phyloP scores from a whole-genome alignment of 1,140 invertebrate genomes.

The Sweltsa coloradensis region DNA sequence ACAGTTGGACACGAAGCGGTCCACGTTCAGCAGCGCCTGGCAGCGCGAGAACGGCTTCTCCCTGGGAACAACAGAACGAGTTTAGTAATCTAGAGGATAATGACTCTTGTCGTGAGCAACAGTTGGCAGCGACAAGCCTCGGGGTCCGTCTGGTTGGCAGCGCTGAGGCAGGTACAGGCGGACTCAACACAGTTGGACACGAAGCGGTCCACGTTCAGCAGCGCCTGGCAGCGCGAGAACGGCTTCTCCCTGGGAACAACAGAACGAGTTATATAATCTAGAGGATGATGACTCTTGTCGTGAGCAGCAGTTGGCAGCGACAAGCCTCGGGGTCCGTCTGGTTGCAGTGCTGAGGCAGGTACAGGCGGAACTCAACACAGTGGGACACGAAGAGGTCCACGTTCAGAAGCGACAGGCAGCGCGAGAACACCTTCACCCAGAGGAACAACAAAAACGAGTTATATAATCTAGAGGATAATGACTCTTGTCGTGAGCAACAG shows the following conservation, averaged over 20 bases:
- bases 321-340: constrained; percentile 35
- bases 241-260: constrained; percentile 38
- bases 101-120: too few species aligned
- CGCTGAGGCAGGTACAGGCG: constrained; percentile 48
- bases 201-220: constrained; percentile 49
- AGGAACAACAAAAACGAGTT: too few species aligned
- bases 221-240: constrained; percentile 43
- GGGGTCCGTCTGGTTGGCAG: background rate
- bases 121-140: constrained; percentile 55
- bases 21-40: constrained; percentile 40
- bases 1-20: constrained; percentile 55
- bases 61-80: constrained; percentile 26
- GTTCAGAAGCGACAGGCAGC: too few species aligned
- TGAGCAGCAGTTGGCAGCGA: constrained; percentile 50
- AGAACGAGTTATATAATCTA: background rate
- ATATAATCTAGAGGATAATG: too few species aligned
- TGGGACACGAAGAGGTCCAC: constrained; percentile 51
- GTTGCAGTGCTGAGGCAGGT: constrained; percentile 36
- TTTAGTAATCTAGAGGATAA: constrained; percentile 2
- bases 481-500: too few species aligned
- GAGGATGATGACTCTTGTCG: too few species aligned
- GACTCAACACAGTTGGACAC: constrained; percentile 57
- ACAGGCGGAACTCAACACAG: constrained; percentile 61
- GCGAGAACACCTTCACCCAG: too few species aligned
- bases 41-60: constrained; percentile 49